These are phyloP conservation scores for Hiodon tergisus DNA, from an alignment of 2,113 vertebrate genomes.

Conservation along the genomic window DNA sequence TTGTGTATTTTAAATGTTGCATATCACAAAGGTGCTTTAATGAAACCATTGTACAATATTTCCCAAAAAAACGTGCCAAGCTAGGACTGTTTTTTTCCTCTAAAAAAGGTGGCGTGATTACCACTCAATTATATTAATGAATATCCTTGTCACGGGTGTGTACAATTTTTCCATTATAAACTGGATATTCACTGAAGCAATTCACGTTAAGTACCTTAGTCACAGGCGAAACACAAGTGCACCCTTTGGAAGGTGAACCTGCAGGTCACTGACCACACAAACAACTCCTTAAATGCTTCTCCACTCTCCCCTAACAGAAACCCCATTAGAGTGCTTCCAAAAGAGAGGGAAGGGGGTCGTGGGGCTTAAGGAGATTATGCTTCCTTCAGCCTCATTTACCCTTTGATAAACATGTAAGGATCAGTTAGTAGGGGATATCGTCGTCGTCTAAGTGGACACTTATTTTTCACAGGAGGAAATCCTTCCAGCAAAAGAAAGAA, in stretches of 20 bases:
- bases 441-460: slow-evolving; percentile 42
- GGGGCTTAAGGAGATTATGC: slow-evolving; percentile 24
- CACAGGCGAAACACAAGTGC: no score
- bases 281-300: slow-evolving; percentile 44
- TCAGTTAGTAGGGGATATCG: slow-evolving; percentile 40
- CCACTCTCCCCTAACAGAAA: slow-evolving; percentile 38
- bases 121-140: no score
- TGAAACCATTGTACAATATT: no score
- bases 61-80: no score
- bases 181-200: no score
- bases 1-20: no score
- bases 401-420: slow-evolving; percentile 46
- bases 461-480: slow-evolving; percentile 46
- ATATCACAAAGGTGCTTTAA: no score
- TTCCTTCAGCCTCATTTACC: slow-evolving; percentile 34
- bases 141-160: no score
- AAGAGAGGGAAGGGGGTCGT: slow-evolving; percentile 15
- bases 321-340: slow-evolving; percentile 19
- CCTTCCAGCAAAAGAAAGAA: not conserved
- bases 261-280: slow-evolving; percentile 39
- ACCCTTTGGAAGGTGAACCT: slow-evolving; percentile 23
- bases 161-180: no score
- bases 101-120: no score
- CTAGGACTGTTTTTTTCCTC: no score
- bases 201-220: no score